These are phyloP conservation scores for Argyrosomus regius DNA, from an alignment of 2,797 vertebrate genomes.

Conservation along the genomic window DNA sequence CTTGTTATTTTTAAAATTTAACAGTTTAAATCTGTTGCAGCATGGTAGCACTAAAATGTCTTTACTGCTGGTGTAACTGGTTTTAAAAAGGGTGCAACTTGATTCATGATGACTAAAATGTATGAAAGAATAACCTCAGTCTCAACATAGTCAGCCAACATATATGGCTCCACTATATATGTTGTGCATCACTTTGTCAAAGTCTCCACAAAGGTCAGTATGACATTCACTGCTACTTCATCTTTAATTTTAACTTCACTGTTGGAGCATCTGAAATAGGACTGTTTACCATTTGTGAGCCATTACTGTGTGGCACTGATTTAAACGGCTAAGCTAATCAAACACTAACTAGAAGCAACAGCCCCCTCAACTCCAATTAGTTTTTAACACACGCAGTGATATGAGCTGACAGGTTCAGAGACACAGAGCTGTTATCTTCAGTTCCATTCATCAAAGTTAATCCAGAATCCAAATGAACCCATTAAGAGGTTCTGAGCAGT, in stretches of 20 bases:
- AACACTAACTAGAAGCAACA: neutral
- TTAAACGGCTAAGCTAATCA: neutral
- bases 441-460: constrained; percentile 5
- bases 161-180: neutral
- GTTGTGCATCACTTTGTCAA: neutral
- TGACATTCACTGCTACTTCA: neutral
- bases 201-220: neutral
- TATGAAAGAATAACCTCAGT: neutral
- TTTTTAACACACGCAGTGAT: neutral
- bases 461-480: constrained; percentile 13
- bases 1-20: neutral
- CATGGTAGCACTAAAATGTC: neutral
- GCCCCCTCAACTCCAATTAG: neutral
- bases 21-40: neutral
- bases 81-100: neutral
- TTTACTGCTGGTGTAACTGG: neutral
- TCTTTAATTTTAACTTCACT: constrained; percentile 5
- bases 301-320: neutral
- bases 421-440: neutral
- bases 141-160: neutral
- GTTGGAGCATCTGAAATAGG: neutral
- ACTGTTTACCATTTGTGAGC: neutral
- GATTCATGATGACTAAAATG: neutral
- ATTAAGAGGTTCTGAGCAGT: neutral
- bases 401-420: neutral